Conservation (phyloP, 1,140 invertebrate genomes). For the Drosophila virilis region DNA sequence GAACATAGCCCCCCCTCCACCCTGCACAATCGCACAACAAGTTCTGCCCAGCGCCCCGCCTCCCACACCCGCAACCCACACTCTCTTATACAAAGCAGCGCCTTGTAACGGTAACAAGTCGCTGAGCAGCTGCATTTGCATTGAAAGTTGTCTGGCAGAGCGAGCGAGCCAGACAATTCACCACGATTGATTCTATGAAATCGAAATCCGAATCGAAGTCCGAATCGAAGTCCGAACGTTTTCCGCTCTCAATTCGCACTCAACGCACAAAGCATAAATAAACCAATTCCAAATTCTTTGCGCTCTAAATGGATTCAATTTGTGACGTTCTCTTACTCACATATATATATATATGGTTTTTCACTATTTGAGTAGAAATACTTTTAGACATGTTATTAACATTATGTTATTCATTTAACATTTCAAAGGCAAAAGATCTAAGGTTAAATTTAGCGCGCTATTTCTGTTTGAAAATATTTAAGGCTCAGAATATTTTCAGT, state of each 20-base stretch:
- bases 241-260: slow-evolving; percentile 13
- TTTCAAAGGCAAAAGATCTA: too few relatives aligned
- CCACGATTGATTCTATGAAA: slow-evolving; percentile 26
- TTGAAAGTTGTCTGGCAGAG: slow-evolving; percentile 68
- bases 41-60: background rate
- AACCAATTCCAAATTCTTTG: slow-evolving; percentile 1
- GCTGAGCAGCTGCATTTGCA: slow-evolving; percentile 59
- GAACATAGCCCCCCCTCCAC: slow-evolving; percentile 3
- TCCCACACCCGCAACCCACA: background rate
- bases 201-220: slow-evolving; percentile 41
- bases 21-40: background rate
- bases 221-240: background rate
- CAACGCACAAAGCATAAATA: slow-evolving; percentile 8
- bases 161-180: slow-evolving; percentile 11
- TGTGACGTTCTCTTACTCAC: background rate
- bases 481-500: too few relatives aligned
- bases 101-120: slow-evolving; percentile 46
- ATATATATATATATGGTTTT: too few relatives aligned
- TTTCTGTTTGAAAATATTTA: too few relatives aligned
- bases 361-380: too few relatives aligned
- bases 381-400: too few relatives aligned
- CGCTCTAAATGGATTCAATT: background rate
- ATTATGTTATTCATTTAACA: too few relatives aligned
- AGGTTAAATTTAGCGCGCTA: too few relatives aligned
- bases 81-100: slow-evolving; percentile 9